Base-by-base conservation (phyloP, 2,888 invertebrate species). In the Allygus modestus region DNA sequence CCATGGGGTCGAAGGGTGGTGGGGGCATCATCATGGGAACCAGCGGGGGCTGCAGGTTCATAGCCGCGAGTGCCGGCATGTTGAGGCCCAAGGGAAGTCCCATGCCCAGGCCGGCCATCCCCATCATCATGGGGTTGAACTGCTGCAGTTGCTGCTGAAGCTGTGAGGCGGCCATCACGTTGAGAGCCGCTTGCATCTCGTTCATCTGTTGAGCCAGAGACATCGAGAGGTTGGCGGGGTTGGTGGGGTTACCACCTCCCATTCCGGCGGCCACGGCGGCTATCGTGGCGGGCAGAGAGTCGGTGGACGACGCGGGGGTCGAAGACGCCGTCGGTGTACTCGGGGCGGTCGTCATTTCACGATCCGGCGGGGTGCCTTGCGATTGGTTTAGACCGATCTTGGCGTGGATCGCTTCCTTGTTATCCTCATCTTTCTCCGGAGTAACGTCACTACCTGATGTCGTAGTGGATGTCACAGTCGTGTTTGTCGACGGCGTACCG, bases 11-110 rank as follows among this genome's bases (percentile, higher is more conserved):
- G 89, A 95, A 95, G 5, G 95, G 94, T 37, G 96, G 96, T 20
- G 96, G 96, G 46, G 96, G 96, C 92, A 97, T 93, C 96, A 97
- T 96, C 91, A 97, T 93, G 26, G 97, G 97, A 89, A 97, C 96
- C 88, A 97, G 91, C 0, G 98, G 98, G 31, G 98, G 98, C 89
- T 98, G 98, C 82, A 98, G 92, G 91, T 98, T 98, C 97, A 98
- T 98, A 51, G 98, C 97, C 26, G 97, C 97, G 86, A 97, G 91
- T 9, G 96, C 95, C 65, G 95, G 94, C 89, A 96, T 93, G 90
- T 96, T 96, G 86, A 97, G 91, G 20, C 96, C 96, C 86, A 96
- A 91, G 0, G 96, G 96, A 87, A 96, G 91, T 0, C 96, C 96
- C 92, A 96, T 94, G 0, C 91, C 91, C 84, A 91, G 90, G 88